Evolutionary conservation across 2,797 vertebrate genomes (phyloP).

Genomic region (Ptychadena robeensis): DNA sequence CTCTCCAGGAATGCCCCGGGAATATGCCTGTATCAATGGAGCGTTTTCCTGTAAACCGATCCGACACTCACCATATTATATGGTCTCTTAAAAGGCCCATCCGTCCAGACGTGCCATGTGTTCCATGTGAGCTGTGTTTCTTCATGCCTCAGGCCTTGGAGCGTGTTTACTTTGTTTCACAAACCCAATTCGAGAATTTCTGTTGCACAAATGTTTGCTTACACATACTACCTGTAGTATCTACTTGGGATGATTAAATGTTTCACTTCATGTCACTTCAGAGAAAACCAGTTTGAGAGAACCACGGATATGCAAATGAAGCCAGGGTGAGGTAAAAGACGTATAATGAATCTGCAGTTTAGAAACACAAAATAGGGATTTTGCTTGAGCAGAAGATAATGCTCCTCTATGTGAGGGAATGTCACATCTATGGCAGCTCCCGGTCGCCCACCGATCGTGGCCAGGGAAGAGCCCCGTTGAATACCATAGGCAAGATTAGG

Average conservation of each 20-base stretch:
- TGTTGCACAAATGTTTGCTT: conserved; percentile 24
- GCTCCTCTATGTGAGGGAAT: no score
- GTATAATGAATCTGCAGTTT: no score
- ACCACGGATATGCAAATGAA: no score
- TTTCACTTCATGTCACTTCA: no score
- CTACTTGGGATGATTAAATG: background rate
- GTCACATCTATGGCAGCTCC: no score
- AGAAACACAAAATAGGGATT: no score
- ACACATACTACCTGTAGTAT: conserved; percentile 12
- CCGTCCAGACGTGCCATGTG: conserved; percentile 3
- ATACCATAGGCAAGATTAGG: no score
- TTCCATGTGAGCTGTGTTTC: background rate
- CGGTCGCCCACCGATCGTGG: no score
- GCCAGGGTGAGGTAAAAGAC: no score
- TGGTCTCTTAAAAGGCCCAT: background rate
- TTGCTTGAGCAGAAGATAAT: no score
- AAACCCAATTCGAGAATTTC: background rate
- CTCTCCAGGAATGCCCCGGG: conserved; percentile 22
- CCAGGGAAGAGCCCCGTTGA: no score
- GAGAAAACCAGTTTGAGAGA: no score
- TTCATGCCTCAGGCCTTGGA: conserved; percentile 5
- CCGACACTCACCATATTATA: background rate
- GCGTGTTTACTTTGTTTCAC: conserved; percentile 14
- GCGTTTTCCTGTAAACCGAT: conserved; percentile 19
- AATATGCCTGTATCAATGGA: conserved; percentile 1